Base-by-base conservation (phyloP, 2,113 vertebrate species). In the Limanda limanda region DNA sequence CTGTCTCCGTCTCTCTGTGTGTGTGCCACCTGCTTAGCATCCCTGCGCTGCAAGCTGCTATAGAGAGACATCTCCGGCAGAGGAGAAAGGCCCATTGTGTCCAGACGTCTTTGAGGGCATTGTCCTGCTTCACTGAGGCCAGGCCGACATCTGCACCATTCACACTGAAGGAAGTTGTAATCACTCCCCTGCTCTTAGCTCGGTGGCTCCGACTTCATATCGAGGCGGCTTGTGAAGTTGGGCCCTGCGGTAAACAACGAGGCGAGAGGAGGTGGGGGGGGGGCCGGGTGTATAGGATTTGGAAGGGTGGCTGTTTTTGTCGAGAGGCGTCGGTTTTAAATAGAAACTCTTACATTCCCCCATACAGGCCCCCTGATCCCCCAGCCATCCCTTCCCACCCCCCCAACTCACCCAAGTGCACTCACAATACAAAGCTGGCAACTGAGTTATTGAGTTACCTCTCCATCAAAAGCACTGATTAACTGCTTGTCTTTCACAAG, bases 1-100 rank as follows among this genome's bases (percentile, higher is more conserved):
- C 73, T 27, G 66, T 86, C 86, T 87, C 88, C 85, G 83, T 85
- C 83, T 72, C 81, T 84, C 88, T 84, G 83, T 77, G 85, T 84
- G 83, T 77, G 85, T 88, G 92, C 93, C 94, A 94, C 94, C 94
- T 94, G 94, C 94, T 94, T 94, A 90, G 89, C 91, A 91, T 92
- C 88, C 88, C 91, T 59, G 55, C 78, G 70, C 86, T 82, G 92
- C 91, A 84, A 89, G 90, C 89, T 73, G 88, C 92, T 91, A 93
- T 94, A 94, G 89, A 93, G 86, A 92, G 89, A 91, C 92, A 91
- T 93, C 89, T 90, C 88, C 82, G 82, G 88, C 86, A 63, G 67
- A 76, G 83, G 92, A 93, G 92, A 94, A 93, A 92, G 85, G 73
- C 83, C 90, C 84, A 92, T 95, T 94, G 94, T 94, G 92, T 92